A percentile compares a stretch with the other conserved stretches of the same genome.
These are phyloP conservation scores for Cercopithecus mona DNA, from an alignment of 2,113 vertebrate species.

Conservation along the genomic window DNA sequence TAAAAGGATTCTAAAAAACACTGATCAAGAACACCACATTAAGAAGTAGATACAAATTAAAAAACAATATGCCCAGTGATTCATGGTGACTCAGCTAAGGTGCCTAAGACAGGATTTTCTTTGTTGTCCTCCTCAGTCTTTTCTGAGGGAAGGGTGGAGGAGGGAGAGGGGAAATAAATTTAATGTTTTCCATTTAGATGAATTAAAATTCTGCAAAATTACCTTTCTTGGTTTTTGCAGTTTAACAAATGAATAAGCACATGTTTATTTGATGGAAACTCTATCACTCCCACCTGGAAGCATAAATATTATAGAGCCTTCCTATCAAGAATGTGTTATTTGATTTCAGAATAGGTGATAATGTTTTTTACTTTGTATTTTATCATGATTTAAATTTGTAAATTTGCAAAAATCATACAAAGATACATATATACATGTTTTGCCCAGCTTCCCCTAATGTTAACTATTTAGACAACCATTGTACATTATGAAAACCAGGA, in stretches of 20 bases:
- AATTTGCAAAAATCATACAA: not conserved
- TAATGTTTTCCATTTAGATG: constrained; percentile 70
- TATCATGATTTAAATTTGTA: not conserved
- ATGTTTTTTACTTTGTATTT: constrained; percentile 27
- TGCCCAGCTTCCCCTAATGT: not conserved
- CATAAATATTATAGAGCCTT: not conserved
- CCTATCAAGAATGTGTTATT: not conserved
- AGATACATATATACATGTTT: not conserved
- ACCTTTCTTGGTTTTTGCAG: constrained; percentile 51
- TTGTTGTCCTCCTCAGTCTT: not conserved
- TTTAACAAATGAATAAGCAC: constrained; percentile 46
- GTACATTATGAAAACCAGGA: not conserved
- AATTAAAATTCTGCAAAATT: constrained; percentile 64
- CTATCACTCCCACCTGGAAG: not conserved
- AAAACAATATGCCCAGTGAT: not conserved
- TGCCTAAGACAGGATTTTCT: constrained; percentile 36
- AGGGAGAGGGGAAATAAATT: constrained; percentile 31
- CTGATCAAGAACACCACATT: not conserved
- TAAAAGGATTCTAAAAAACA: not conserved
- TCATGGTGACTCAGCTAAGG: constrained; percentile 39
- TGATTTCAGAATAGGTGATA: not conserved
- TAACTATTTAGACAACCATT: not conserved
- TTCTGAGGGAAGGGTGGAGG: too few relatives aligned
- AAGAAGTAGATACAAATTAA: constrained; percentile 47
- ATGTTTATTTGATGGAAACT: not conserved